Evolutionary conservation across 2,113 vertebrate species (phyloP).

Genomic region (Xenus cinereus): DNA sequence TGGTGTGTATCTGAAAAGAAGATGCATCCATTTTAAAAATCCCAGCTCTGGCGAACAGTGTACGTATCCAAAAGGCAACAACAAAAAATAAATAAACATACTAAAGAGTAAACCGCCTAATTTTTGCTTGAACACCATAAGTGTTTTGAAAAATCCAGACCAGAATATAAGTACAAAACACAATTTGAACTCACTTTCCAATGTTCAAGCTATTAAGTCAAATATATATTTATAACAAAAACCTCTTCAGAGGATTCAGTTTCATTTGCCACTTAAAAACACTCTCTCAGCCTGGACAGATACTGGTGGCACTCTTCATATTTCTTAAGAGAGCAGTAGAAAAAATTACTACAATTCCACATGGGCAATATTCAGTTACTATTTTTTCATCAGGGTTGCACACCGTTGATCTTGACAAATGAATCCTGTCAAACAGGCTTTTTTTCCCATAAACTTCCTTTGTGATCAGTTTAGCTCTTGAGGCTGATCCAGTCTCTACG

Average conservation of each 20-base stretch:
- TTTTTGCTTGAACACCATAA: not conserved
- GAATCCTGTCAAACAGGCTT: conserved; percentile 7
- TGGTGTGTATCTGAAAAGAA: not conserved
- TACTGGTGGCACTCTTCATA: not conserved
- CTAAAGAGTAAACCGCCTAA: not conserved
- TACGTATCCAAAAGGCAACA: not conserved
- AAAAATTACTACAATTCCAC: not conserved
- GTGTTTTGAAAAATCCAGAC: not conserved
- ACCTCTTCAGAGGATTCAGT: not conserved
- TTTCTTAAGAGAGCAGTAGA: not conserved
- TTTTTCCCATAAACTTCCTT: not conserved
- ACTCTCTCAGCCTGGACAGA: not conserved
- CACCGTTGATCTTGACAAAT: conserved; percentile 20
- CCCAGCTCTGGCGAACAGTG: not conserved
- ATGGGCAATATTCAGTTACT: not conserved
- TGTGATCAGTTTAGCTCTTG: not conserved
- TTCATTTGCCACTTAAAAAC: not conserved
- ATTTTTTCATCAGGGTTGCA: not conserved
- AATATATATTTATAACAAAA: not conserved
- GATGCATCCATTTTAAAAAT: not conserved
- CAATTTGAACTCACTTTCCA: not conserved
- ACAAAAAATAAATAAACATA: not conserved
- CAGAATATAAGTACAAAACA: not conserved
- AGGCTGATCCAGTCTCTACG: not conserved
- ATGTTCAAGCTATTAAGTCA: not conserved